phyloP scores from a whole-genome alignment of 2,888 invertebrate species.

The Heliconius ismenius region DNA sequence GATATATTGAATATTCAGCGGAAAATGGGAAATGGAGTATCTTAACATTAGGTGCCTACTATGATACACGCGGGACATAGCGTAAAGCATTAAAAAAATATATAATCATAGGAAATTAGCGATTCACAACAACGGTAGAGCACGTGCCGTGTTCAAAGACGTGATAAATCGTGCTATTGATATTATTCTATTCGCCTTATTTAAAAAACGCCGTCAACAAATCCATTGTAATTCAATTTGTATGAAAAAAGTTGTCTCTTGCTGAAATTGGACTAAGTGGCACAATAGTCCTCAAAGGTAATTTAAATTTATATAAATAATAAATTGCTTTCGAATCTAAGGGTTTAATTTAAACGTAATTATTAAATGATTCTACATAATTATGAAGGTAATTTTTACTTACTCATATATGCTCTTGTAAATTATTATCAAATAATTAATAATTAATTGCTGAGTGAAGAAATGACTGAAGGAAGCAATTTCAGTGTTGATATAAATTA shows the following conservation, averaged over 20 bases:
- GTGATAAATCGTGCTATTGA: background rate
- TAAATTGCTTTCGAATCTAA: background rate
- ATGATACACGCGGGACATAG: too few species aligned
- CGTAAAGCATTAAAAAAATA: too few species aligned
- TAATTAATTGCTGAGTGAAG: background rate
- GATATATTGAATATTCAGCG: too few species aligned
- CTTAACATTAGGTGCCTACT: too few species aligned
- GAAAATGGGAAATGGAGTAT: too few species aligned
- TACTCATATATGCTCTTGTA: background rate
- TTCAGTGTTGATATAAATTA: background rate
- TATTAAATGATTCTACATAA: constrained; percentile 2
- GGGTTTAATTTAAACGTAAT: background rate
- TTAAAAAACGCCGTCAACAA: constrained; percentile 7
- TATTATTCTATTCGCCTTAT: background rate
- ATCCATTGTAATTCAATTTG: background rate
- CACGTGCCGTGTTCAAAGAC: constrained; percentile 1
- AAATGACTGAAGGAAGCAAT: background rate
- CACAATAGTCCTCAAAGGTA: background rate
- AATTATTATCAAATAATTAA: background rate
- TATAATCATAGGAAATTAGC: background rate
- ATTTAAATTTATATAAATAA: background rate
- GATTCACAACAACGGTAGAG: background rate
- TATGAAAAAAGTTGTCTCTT: background rate
- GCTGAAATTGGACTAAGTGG: background rate
- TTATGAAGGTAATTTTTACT: background rate